phyloP scores from a whole-genome alignment of 2,888 invertebrate genomes.

The Coecobrya sp. region DNA sequence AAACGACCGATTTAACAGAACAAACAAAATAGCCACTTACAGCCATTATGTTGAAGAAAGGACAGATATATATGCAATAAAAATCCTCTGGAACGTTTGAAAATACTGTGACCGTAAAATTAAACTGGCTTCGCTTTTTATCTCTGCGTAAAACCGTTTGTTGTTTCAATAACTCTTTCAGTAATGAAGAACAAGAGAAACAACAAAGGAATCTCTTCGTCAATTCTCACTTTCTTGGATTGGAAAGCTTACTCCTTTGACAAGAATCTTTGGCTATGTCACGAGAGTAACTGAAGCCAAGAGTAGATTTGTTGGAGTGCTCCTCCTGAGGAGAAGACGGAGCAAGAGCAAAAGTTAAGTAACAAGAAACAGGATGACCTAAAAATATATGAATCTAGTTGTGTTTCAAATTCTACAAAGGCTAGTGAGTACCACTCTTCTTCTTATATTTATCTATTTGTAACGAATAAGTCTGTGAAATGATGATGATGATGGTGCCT shows the following conservation, averaged over 20 bases:
- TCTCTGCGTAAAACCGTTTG: not conserved
- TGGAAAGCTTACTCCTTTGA: constrained; percentile 20
- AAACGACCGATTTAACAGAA: no score
- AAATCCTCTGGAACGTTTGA: constrained; percentile 30
- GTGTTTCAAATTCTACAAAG: constrained; percentile 25
- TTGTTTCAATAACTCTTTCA: constrained; percentile 38
- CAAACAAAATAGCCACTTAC: no score
- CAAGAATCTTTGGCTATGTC: constrained; percentile 73
- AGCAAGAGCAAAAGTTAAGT: constrained; percentile 66
- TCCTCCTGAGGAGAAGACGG: constrained; percentile 48
- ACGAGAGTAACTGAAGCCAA: constrained; percentile 73
- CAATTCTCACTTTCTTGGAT: not conserved
- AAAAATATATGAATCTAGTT: constrained; percentile 51
- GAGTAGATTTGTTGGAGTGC: constrained; percentile 34
- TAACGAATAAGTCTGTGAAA: constrained; percentile 33
- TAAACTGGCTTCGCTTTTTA: not conserved
- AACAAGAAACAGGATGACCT: constrained; percentile 59
- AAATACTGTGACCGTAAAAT: constrained; percentile 22
- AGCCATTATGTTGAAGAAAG: constrained; percentile 23
- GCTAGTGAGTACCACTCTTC: not conserved
- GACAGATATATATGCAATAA: not conserved
- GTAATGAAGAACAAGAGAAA: not conserved
- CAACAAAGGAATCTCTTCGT: constrained; percentile 12
- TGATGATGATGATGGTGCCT: not conserved
- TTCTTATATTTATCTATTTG: not conserved